phyloP scores from a whole-genome alignment of 2,113 vertebrate species.

The Anseranas semipalmata region DNA sequence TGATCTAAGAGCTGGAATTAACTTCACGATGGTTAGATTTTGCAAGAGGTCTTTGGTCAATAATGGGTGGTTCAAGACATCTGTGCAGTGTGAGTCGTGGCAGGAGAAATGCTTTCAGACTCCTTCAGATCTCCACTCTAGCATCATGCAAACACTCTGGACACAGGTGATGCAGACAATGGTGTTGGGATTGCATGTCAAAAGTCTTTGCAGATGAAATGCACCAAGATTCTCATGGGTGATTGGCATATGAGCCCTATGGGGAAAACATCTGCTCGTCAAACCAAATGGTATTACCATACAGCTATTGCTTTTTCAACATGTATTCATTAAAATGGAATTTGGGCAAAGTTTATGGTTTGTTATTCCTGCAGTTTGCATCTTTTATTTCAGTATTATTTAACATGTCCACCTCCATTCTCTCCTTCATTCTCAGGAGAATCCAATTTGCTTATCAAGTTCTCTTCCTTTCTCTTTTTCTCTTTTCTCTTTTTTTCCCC shows the following conservation, averaged over 20 bases:
- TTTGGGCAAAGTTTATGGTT: not conserved
- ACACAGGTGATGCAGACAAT: not conserved
- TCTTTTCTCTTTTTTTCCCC: not conserved
- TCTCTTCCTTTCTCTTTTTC: slow-evolving; percentile 25
- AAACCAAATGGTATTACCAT: not conserved
- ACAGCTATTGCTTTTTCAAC: not conserved
- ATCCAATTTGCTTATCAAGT: slow-evolving; percentile 23
- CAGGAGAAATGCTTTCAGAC: not conserved
- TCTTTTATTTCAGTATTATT: not conserved
- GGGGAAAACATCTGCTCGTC: not conserved
- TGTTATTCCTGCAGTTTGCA: not conserved
- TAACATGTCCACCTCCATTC: not conserved
- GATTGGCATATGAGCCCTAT: accelerated
- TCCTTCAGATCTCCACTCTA: not conserved
- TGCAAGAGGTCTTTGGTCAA: not conserved
- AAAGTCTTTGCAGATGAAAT: not conserved
- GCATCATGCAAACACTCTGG: not conserved
- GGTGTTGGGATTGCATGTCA: accelerated
- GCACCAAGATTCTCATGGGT: accelerated
- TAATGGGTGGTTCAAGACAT: not conserved
- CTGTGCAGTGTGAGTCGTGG: not conserved
- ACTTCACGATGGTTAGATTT: not conserved
- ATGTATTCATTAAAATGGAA: not conserved
- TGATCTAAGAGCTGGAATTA: not conserved
- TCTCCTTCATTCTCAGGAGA: not conserved